Percentiles rank a stretch among this genome's conserved stretches.
Evolutionary conservation across 1,140 invertebrate genomes (phyloP).

Genomic region (Rhopalosiphum padi): DNA sequence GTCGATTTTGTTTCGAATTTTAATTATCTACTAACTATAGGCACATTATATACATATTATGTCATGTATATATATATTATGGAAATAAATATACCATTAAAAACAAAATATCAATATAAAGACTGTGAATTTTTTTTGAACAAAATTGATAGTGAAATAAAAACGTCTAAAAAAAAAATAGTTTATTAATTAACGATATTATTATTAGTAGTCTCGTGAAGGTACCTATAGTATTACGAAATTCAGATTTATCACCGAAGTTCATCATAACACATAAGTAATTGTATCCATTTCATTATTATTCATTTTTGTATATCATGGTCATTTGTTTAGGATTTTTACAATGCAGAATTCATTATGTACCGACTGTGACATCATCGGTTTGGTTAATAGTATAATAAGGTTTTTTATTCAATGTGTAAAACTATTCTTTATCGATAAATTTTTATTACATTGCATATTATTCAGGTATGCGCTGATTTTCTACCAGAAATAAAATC

Average conservation of each 20-base stretch:
- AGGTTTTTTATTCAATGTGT: background rate
- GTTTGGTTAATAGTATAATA: slow-evolving; percentile 6
- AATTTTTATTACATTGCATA: background rate
- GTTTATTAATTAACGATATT: background rate
- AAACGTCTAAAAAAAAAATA: background rate
- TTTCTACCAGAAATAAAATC: slow-evolving; percentile 26
- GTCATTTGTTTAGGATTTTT: background rate
- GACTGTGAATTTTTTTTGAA: background rate
- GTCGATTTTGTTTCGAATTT: background rate
- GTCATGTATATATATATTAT: background rate
- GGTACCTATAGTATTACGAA: background rate
- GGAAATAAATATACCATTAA: background rate
- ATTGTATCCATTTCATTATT: background rate
- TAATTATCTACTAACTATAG: background rate
- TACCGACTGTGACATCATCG: background rate
- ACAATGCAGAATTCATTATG: background rate
- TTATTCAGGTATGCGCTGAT: slow-evolving; percentile 31
- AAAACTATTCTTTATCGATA: background rate
- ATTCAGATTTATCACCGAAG: background rate
- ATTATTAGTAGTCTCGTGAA: background rate
- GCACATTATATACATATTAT: background rate
- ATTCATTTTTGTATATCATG: background rate
- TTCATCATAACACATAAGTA: background rate
- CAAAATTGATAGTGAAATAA: background rate
- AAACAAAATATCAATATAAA: background rate